Evolutionary conservation across 2,797 vertebrate species (phyloP), one percentile per base, ranked within the genome.

Genomic region (Synaphobranchus kaupii): DNA sequence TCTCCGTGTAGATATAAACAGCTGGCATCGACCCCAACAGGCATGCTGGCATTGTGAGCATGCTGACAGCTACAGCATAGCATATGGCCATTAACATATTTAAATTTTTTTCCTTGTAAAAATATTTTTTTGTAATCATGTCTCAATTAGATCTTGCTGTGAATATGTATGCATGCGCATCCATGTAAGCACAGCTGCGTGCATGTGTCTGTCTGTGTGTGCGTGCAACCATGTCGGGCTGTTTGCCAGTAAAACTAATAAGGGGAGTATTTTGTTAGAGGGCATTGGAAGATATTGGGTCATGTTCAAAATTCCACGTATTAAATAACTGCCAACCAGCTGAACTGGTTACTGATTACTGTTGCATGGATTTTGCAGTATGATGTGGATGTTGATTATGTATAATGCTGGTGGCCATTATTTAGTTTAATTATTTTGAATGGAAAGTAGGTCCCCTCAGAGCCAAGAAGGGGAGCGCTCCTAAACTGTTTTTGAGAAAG

Each of bases 31-130:
- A 22, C 17, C 44, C 34, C 76, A 80, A 25, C 39, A 47, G 34
- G 44, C 39, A 47, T 80, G 76, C 44, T 80, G 76, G 15, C 39
- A 7, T 47, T 22, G 17, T 48, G 39, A 47, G 76, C 44, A 22
- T 47, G 39, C 44, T 80, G 76, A 80, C 76, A 80, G 34, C 44
- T 25, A 22, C 39, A 80, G 76, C 76, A 48, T 80, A 80, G 76
- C 76, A 80, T 80, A 80, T 80, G 76, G 76, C 4, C 20, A 47
- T 80, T 48, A 80, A 80, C 44, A 80, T 22, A 48, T 80, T 22
- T 48, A 7, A 4, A 68, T 15, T 39, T 39, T 80, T 80, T 80
- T 48, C 39, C 34, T 47, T 47, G 9, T 7, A 47, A 22, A 47
- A 44, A 80, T 47, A 48, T 47, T 47, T 78, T 39, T 76, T 78